A percentile compares a stretch with the other conserved stretches of the same genome.
Evolutionary conservation across 2,797 vertebrate species (phyloP).

Genomic region (Lagodon rhomboides): DNA sequence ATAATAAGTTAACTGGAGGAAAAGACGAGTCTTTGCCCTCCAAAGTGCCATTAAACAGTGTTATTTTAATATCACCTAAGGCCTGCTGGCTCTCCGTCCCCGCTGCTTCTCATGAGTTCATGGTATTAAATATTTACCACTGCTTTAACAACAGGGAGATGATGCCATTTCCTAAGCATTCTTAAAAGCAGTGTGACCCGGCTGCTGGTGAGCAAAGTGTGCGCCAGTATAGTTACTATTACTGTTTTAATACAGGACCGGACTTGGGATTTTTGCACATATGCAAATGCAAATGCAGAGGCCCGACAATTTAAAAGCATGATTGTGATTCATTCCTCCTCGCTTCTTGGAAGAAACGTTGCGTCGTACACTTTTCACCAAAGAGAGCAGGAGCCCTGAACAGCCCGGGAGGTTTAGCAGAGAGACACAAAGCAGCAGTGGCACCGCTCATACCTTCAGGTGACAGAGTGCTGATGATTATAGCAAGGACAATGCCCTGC

Average conservation of each 20-base stretch:
- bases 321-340: slow-evolving; percentile 46
- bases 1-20: no score
- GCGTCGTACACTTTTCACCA: slow-evolving; percentile 46
- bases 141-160: slow-evolving; percentile 21
- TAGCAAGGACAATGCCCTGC: slow-evolving; percentile 96
- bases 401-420: slow-evolving; percentile 87
- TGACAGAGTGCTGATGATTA: slow-evolving; percentile 97
- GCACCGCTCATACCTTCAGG: slow-evolving; percentile 91
- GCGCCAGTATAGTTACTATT: background rate
- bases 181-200: slow-evolving; percentile 15
- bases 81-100: slow-evolving; percentile 14
- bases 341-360: slow-evolving; percentile 38
- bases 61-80: slow-evolving; percentile 29
- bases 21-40: background rate
- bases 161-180: slow-evolving; percentile 12
- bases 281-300: slow-evolving; percentile 24
- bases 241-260: slow-evolving; percentile 22
- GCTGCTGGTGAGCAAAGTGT: background rate
- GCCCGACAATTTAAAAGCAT: slow-evolving; percentile 17
- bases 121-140: slow-evolving; percentile 51
- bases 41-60: slow-evolving; percentile 4
- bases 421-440: slow-evolving; percentile 91
- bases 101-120: slow-evolving; percentile 39
- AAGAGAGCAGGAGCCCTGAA: slow-evolving; percentile 67
- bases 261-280: slow-evolving; percentile 4